Evolutionary conservation across 2,113 vertebrate genomes (phyloP).

Genomic region (Epinephelus lanceolatus): DNA sequence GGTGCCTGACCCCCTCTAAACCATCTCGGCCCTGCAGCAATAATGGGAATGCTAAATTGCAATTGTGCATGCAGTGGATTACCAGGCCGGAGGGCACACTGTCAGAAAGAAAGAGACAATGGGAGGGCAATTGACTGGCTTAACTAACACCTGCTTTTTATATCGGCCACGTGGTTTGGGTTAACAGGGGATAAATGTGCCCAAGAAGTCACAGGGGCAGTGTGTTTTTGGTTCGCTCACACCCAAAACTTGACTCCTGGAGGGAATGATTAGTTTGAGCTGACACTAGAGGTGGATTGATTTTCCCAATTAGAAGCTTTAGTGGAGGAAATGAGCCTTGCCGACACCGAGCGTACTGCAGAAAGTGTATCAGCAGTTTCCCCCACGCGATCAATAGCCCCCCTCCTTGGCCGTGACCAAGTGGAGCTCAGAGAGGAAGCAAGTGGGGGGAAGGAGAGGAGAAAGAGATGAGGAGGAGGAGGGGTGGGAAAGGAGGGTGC

Average conservation of each 20-base stretch:
- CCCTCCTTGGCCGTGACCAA: conserved; percentile 10
- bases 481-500: conserved; percentile 40
- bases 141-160: conserved; percentile 67
- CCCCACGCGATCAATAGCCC: conserved; percentile 63
- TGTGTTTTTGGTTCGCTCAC: not conserved
- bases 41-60: conserved; percentile 78
- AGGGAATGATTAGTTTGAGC: conserved; percentile 28
- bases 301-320: conserved; percentile 59
- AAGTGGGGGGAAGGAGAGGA: conserved; percentile 56
- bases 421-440: conserved; percentile 52
- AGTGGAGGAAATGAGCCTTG: conserved; percentile 64
- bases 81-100: conserved; percentile 56
- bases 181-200: conserved; percentile 36
- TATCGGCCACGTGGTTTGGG: conserved; percentile 37
- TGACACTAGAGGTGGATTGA: conserved; percentile 44
- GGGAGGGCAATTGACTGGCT: conserved; percentile 51
- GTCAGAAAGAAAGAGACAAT: conserved; percentile 60
- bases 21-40: conserved; percentile 58
- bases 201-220: conserved; percentile 8
- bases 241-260: not conserved
- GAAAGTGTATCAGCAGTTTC: conserved; percentile 73
- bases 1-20: conserved; percentile 72
- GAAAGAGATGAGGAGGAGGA: conserved; percentile 46
- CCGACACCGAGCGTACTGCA: conserved; percentile 39
- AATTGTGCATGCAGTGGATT: conserved; percentile 73